These are phyloP conservation scores for Amblyjoppa proteus DNA, from an alignment of 2,888 invertebrate genomes.

Conservation along the genomic window DNA sequence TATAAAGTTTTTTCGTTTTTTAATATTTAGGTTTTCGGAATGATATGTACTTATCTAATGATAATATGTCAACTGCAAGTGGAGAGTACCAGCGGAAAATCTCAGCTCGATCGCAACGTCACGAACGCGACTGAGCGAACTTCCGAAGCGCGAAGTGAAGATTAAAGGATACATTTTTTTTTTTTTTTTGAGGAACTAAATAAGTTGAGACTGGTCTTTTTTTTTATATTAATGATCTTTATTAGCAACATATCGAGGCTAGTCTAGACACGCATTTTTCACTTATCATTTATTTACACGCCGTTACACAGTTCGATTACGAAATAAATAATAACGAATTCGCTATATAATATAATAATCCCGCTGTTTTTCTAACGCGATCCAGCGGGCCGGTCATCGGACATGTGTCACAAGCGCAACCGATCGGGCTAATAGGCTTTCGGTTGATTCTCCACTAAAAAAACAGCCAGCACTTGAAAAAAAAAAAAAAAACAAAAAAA, in stretches of 20 bases:
- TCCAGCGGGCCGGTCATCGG: slow-evolving; percentile 18
- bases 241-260: slow-evolving; percentile 56
- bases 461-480: neutral
- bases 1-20: neutral
- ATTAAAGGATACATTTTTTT: neutral
- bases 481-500: slow-evolving; percentile 9
- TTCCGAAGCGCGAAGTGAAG: neutral
- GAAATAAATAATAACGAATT: slow-evolving; percentile 41
- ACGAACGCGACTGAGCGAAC: neutral
- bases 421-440: slow-evolving; percentile 45
- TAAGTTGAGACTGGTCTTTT: slow-evolving; percentile 34
- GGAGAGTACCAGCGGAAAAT: neutral
- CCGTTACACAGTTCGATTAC: slow-evolving; percentile 49
- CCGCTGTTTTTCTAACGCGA: slow-evolving; percentile 5
- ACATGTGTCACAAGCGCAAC: slow-evolving; percentile 26
- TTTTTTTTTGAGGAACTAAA: neutral
- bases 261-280: slow-evolving; percentile 55
- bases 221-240: slow-evolving; percentile 59
- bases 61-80: slow-evolving; percentile 34
- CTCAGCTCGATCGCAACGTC: neutral
- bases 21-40: slow-evolving; percentile 22
- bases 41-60: neutral
- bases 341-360: slow-evolving; percentile 21
- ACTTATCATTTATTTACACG: slow-evolving; percentile 55
- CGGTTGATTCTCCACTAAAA: slow-evolving; percentile 21